Evolutionary conservation across 64 coral and sea anemone species (phyloP), one percentile per base, ranked within the genome.

Genomic region (Montipora efflorescens): DNA sequence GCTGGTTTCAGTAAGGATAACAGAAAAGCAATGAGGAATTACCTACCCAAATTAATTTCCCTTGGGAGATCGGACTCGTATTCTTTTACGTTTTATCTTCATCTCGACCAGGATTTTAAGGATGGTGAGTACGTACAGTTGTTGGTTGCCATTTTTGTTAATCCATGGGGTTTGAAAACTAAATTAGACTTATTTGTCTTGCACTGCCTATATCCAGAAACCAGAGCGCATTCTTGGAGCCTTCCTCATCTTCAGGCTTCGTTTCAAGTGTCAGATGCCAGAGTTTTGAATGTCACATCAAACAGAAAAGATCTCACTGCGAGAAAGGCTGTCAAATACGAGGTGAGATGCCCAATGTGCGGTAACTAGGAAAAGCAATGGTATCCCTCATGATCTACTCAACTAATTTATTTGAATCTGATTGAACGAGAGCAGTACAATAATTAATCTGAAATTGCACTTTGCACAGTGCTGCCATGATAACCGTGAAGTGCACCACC

Each of bases 181-280:
- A 36, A 36, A 36, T 36, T 36, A 36, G 52, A 55, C 10, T 55
- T 5, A 55, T 55, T 5, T 10, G 10, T 5, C 52, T 5, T 55
- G 10, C 10, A 55, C 52, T 55, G 52, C 52, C 13, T 15, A 12
- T 53, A 77, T 80, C 25, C 74, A 97, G 95, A 88, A 11, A 92
- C 83, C 22, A 90, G 87, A 14, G 75, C 12, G 19, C 82, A 89
- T 16, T 57, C 95, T 18, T 97, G 95, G 95, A 95, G 83, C 44
- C 18, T 97, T 59, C 23, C 83, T 28, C 89, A 97, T 55, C 89
- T 97, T 4, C 89, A 59, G 45, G 78, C 94, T 25, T 97, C 95
- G 50, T 55, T 97, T 14, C 89, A 92, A 55, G 89, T 95, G 9
- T 97, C 95, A 50, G 93, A 97, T 47, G 70, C 89, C 48, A 83